Percentiles rank a stretch among this genome's conserved stretches.
Evolutionary conservation across 2,113 vertebrate species (phyloP).

Genomic region (Nipponia nippon): DNA sequence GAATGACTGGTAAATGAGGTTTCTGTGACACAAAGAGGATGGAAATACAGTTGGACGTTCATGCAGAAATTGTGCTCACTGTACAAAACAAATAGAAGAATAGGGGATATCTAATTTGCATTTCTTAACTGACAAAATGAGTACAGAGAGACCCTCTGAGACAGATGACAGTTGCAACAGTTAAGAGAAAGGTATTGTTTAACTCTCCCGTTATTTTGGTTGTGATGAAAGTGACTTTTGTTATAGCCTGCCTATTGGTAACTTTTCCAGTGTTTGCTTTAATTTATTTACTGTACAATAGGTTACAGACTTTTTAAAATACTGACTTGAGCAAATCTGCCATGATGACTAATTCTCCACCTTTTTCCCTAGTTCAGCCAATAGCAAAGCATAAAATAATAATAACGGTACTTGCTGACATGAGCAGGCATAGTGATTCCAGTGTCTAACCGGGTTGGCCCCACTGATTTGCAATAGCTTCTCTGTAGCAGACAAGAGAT

Average conservation of each 20-base stretch:
- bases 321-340: background rate
- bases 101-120: conserved; percentile 25
- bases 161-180: background rate
- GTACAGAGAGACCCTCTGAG: background rate
- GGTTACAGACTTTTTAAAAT: background rate
- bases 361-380: background rate
- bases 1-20: conserved; percentile 67
- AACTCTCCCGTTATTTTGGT: background rate
- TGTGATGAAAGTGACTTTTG: background rate
- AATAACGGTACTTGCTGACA: background rate
- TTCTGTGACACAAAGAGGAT: conserved; percentile 64
- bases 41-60: conserved; percentile 61
- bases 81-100: conserved; percentile 50
- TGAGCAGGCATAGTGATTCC: background rate
- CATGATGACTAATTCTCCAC: background rate
- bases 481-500: background rate
- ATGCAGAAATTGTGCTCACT: conserved; percentile 61
- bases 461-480: background rate
- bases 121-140: conserved; percentile 24
- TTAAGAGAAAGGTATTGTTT: background rate
- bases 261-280: background rate
- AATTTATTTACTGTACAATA: background rate
- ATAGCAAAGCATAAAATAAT: background rate
- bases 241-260: background rate
- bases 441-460: background rate